Percentiles rank a stretch among this genome's conserved stretches.
These are phyloP conservation scores for Dendroctonus valens DNA, from an alignment of 1,140 invertebrate genomes.

Conservation along the genomic window DNA sequence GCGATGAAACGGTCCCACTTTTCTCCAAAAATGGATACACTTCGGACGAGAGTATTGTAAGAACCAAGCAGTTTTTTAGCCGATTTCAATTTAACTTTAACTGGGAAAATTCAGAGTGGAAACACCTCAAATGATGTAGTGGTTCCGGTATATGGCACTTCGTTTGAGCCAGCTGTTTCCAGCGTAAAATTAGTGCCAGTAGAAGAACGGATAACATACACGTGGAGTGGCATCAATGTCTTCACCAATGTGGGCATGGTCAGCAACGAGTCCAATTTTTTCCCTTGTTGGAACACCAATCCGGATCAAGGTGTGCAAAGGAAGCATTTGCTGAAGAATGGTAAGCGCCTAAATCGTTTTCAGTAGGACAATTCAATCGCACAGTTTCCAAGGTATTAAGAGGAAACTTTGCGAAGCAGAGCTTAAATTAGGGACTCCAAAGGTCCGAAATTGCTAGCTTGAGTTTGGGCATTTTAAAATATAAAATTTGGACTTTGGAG, in stretches of 20 bases:
- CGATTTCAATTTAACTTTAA: neutral
- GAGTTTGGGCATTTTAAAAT: no score
- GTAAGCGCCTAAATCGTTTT: slow-evolving; percentile 48
- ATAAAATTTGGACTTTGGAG: no score
- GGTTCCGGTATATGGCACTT: slow-evolving; percentile 35
- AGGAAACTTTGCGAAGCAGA: no score
- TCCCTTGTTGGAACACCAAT: slow-evolving; percentile 24
- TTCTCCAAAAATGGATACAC: slow-evolving; percentile 17
- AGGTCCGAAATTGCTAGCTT: no score
- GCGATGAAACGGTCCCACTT: slow-evolving; percentile 6
- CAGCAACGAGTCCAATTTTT: slow-evolving; percentile 24
- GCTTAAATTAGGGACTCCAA: no score
- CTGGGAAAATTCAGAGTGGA: slow-evolving; percentile 10
- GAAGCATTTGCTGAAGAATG: slow-evolving; percentile 68
- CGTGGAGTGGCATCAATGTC: slow-evolving; percentile 70
- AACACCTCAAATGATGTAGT: slow-evolving; percentile 15
- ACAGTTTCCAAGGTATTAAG: no score
- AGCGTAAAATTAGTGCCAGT: slow-evolving; percentile 28
- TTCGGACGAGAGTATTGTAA: slow-evolving; percentile 15
- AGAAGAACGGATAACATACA: slow-evolving; percentile 61
- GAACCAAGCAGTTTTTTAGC: slow-evolving; percentile 3
- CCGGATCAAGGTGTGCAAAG: slow-evolving; percentile 11
- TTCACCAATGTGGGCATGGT: slow-evolving; percentile 49
- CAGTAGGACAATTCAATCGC: no score
- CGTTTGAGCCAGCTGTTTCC: neutral